Conservation (phyloP, 2,113 vertebrate species). For the Chelonoidis abingdonii region DNA sequence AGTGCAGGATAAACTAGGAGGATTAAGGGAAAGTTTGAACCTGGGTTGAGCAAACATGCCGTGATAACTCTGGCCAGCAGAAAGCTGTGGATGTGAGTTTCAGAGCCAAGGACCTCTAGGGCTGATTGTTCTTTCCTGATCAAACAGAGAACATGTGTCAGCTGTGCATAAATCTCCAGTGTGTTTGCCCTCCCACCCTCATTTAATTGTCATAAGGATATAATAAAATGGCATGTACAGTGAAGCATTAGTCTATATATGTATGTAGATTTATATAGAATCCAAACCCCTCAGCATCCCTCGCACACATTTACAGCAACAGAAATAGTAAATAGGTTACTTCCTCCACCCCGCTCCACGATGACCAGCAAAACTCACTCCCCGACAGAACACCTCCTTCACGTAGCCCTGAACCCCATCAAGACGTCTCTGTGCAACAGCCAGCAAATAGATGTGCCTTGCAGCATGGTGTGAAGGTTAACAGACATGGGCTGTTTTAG, state of each 20-base stretch:
- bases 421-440: background rate
- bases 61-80: background rate
- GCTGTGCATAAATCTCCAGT: background rate
- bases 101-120: background rate
- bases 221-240: background rate
- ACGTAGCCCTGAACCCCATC: background rate
- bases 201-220: background rate
- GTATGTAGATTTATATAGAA: background rate
- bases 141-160: background rate
- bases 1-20: slow-evolving; percentile 34
- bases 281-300: background rate
- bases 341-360: background rate
- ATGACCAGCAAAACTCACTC: background rate
- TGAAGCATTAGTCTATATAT: background rate
- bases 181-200: background rate
- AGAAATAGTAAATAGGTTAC: background rate
- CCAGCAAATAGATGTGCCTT: background rate
- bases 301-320: background rate
- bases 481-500: background rate
- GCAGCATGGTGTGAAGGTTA: background rate
- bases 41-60: slow-evolving; percentile 41
- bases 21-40: slow-evolving; percentile 48
- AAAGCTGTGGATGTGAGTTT: background rate
- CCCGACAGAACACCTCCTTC: background rate
- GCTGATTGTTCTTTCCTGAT: slow-evolving; percentile 1